Conservation (phyloP, 1,140 invertebrate genomes). For the Penaeus japonicus region DNA sequence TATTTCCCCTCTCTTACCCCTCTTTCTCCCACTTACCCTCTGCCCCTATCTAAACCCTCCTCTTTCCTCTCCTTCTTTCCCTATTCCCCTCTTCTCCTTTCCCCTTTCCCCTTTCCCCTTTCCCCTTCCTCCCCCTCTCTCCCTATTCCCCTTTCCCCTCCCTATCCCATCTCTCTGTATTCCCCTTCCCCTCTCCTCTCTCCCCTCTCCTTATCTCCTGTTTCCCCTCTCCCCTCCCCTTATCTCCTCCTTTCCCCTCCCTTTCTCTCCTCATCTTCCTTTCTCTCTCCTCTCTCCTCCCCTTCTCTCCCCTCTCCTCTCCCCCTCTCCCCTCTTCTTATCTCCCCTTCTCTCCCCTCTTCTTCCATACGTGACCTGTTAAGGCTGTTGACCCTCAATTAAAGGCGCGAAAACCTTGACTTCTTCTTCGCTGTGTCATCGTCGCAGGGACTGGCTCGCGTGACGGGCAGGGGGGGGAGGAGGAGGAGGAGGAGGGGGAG, state of each 20-base stretch:
- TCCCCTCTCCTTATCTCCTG: background rate
- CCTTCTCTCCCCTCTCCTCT: background rate
- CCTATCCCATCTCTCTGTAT: background rate
- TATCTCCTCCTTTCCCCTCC: background rate
- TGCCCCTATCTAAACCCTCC: background rate
- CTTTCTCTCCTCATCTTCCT: background rate
- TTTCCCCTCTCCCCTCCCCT: too few relatives aligned
- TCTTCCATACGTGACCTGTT: too few relatives aligned
- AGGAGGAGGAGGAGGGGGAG: too few relatives aligned
- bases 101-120: background rate
- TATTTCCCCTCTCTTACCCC: background rate
- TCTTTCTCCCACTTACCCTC: background rate
- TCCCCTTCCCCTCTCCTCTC: background rate
- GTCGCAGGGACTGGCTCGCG: too few relatives aligned
- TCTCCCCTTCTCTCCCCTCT: background rate
- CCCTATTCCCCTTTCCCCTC: background rate
- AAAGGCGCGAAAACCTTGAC: too few relatives aligned
- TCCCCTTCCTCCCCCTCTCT: background rate
- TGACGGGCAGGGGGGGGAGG: too few relatives aligned
- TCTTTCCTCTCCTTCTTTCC: background rate
- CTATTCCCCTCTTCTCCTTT: background rate
- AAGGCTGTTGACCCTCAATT: too few relatives aligned
- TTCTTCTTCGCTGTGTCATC: too few relatives aligned
- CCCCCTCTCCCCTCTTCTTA: background rate
- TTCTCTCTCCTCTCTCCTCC: background rate